Base-by-base conservation (phyloP, 2,888 invertebrate species). In the Lottia gigantea region DNA sequence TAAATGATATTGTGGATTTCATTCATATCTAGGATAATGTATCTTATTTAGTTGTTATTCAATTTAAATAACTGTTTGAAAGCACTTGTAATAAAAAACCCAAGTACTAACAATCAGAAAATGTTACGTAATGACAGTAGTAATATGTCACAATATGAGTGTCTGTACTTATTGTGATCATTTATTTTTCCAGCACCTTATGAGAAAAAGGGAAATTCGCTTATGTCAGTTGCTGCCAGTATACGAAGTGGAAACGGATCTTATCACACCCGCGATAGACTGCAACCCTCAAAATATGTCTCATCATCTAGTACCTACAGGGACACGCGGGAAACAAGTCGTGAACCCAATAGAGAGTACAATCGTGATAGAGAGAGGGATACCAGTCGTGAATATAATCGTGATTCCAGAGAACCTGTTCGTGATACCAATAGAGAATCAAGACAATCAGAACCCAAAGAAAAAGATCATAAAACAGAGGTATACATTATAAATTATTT, bases 391-490 rank as follows among this genome's bases (percentile, higher is more conserved):
- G 55, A 55, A 23, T 23, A 19, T 23, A 55, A 11, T 23, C 19
- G 55, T 55, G 19, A 55, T 19, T n/a, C 55, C 23, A 19, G 55
- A 11, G 55, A 55, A 55, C 55, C 23, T 23, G 23, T 55, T 23
- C 19, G 55, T 23, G 40, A 40, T 40, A 40, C 7, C 40, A 40
- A 11, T 40, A 40, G 40, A 40, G 40, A 40, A 40, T 55, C 55
- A 55, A 23, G 23, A 55, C 23, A 8, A 23, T 23, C 19, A 55
- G 55, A 55, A 55, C 55, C 55, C 19, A 55, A 76, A 62, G 74
- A 77, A 46, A 75, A 76, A 68, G 81, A 82, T 31, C 79, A 82
- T 69, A 78, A 77, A 69, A 70, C 76, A 62, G 82, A 83, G 78
- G 83, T 83, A 62, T 19, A 3, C 23, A 3, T 40, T 40, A 8